Base-by-base conservation (phyloP, 2,797 vertebrate species). In the Pseudotriccus pelzelni region DNA sequence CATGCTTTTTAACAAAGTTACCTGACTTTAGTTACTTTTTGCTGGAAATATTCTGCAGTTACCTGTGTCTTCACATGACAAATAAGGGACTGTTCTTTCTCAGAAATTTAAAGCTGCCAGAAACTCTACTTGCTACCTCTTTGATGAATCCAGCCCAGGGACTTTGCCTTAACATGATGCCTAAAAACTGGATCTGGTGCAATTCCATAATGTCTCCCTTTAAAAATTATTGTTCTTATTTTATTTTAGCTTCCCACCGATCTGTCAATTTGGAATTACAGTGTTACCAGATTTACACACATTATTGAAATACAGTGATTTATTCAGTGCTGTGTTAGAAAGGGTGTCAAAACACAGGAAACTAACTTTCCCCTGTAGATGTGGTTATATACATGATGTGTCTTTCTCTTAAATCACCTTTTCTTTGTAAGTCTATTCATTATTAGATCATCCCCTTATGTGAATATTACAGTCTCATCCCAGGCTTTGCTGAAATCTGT, bases 181-280 rank as follows among this genome's bases (percentile, higher is more conserved):
- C 34, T 92, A 36, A 64, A 73, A 10, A 87, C 52, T 79, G 58
- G 47, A 76, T 93, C 81, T 81, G 36, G 37, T 79, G 52, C 59
- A 81, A 85, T 89, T 75, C 80, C 10, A 15, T 55, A 55, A 90
- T 39, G 20, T 37, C 50, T 89, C 27, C 41, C 17, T 77, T 84
- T 66, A 2, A 7, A 58, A 68, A 73, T 84, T 78, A 62, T 62
- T 72, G 47, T 50, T 66, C 62, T 73, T 94, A 62, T 75, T 81
- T 91, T 91, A 56, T 90, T 93, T 91, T 78, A 81, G 41, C 39
- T 59, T 96, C 37, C 74, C 20, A 87, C 52, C 64, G 52, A 90
- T 72, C 52, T 94, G 89, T 89, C 91, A 96, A 2, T 93, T 87
- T 78, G 36, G 84, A 95, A 94, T 93, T 64, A 94, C 52, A 56